These are phyloP conservation scores for Mactromeris polynyma DNA, from an alignment of 2,888 invertebrate genomes.

Conservation along the genomic window DNA sequence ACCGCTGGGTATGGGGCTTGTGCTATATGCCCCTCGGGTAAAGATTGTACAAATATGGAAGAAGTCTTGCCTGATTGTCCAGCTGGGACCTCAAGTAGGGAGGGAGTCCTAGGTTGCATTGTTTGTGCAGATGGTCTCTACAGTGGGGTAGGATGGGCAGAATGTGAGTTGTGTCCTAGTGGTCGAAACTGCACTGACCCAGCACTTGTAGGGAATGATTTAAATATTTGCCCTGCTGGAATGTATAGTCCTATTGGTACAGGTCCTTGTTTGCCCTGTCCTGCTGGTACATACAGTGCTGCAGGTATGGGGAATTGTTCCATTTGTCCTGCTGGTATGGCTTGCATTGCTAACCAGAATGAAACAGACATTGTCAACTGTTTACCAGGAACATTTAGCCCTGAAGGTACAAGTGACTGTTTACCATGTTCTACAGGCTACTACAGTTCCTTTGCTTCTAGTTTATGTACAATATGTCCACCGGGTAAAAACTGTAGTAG, in stretches of 20 bases:
- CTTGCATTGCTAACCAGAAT: conserved; percentile 69
- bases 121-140: conserved; percentile 59
- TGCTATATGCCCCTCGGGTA: conserved; percentile 57
- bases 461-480: neutral
- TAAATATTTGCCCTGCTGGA: conserved; percentile 49
- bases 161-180: conserved; percentile 60
- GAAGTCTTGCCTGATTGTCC: conserved; percentile 55
- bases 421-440: conserved; percentile 27
- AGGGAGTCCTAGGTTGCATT: conserved; percentile 47
- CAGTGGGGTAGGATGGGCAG: conserved; percentile 35
- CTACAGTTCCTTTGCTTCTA: neutral
- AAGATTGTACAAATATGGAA: conserved; percentile 46
- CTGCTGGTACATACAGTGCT: conserved; percentile 69
- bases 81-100: conserved; percentile 60
- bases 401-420: conserved; percentile 69
- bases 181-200: conserved; percentile 53
- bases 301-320: conserved; percentile 66
- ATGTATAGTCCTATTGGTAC: conserved; percentile 65
- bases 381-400: conserved; percentile 49
- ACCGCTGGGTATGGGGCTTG: conserved; percentile 42
- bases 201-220: conserved; percentile 18
- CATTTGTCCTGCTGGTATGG: conserved; percentile 72
- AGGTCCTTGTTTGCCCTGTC: conserved; percentile 56
- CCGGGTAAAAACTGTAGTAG: conserved; percentile 12
- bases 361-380: conserved; percentile 40